These are phyloP conservation scores for Cydia amplana DNA, from an alignment of 1,140 invertebrate genomes.

Conservation along the genomic window DNA sequence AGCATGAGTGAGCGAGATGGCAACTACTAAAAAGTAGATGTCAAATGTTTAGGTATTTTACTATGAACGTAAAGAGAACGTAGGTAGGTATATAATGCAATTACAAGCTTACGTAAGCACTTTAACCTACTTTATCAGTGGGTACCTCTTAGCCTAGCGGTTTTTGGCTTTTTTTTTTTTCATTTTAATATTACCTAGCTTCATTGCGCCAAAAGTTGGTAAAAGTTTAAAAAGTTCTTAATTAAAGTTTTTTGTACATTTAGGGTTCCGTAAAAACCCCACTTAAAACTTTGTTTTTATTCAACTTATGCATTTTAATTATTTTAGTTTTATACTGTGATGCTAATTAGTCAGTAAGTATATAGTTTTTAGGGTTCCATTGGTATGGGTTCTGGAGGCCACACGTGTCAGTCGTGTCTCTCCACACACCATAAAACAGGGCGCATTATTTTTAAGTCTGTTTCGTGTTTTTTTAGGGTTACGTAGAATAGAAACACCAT, in stretches of 20 bases:
- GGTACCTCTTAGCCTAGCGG: constrained; percentile 48
- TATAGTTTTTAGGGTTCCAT: too few species aligned
- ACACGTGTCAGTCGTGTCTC: too few species aligned
- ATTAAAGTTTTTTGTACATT: background rate
- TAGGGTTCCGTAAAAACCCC: too few species aligned
- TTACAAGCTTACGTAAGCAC: constrained; percentile 75
- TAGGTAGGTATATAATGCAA: constrained; percentile 77
- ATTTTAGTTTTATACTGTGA: too few species aligned
- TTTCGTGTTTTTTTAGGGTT: too few species aligned
- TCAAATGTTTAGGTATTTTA: constrained; percentile 80
- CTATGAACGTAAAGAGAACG: constrained; percentile 74
- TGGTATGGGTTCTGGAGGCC: too few species aligned
- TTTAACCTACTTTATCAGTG: constrained; percentile 73
- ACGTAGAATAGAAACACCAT: too few species aligned
- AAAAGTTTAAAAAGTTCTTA: background rate
- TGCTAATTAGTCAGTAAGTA: too few species aligned
- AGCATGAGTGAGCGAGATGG: constrained; percentile 67
- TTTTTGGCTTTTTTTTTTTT: constrained; percentile 42
- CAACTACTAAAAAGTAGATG: constrained; percentile 74
- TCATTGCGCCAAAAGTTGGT: background rate
- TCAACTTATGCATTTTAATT: too few species aligned
- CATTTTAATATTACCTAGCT: constrained; percentile 32
- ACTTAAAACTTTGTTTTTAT: too few species aligned
- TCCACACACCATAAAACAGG: too few species aligned
- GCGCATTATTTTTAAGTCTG: too few species aligned